Conservation (phyloP, 2,797 vertebrate species). For the Sternarchorhynchus goeldii region DNA sequence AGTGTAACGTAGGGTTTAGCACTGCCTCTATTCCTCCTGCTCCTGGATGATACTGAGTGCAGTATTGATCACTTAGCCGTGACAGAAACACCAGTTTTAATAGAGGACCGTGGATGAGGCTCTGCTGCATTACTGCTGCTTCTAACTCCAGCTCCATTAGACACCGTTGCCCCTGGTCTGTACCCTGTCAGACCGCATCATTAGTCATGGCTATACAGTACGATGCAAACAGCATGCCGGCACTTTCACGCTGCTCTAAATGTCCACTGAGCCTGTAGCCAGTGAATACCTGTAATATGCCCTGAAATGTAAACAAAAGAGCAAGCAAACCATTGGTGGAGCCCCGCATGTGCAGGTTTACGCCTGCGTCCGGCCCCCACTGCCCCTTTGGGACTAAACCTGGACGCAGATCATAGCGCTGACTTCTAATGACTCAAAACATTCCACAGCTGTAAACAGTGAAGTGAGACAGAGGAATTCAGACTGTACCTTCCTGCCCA, state of each 20-base stretch:
- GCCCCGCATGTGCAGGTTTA: constrained; percentile 26
- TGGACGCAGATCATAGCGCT: constrained; percentile 33
- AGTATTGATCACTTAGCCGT: background rate
- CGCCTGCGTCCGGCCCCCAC: constrained; percentile 30
- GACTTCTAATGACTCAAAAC: background rate
- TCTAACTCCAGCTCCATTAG: constrained; percentile 39
- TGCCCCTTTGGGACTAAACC: constrained; percentile 17
- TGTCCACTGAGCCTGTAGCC: no score
- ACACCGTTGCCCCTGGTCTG: constrained; percentile 29
- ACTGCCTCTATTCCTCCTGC: background rate
- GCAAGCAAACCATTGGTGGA: constrained; percentile 7
- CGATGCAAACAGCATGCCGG: background rate
- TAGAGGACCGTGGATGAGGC: background rate
- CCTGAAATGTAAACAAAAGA: background rate
- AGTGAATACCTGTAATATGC: no score
- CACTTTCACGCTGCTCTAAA: background rate
- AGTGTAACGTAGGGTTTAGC: background rate
- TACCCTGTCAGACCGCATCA: constrained; percentile 53
- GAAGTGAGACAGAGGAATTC: background rate
- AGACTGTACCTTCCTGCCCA: constrained; percentile 19
- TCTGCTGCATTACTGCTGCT: constrained; percentile 41
- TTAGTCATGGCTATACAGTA: constrained; percentile 33
- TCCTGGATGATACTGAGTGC: background rate
- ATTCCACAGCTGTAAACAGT: background rate
- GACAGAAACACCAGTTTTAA: constrained; percentile 9